These are phyloP conservation scores for Leptinotarsa peninsularis DNA, from an alignment of 2,888 invertebrate genomes.

Conservation along the genomic window DNA sequence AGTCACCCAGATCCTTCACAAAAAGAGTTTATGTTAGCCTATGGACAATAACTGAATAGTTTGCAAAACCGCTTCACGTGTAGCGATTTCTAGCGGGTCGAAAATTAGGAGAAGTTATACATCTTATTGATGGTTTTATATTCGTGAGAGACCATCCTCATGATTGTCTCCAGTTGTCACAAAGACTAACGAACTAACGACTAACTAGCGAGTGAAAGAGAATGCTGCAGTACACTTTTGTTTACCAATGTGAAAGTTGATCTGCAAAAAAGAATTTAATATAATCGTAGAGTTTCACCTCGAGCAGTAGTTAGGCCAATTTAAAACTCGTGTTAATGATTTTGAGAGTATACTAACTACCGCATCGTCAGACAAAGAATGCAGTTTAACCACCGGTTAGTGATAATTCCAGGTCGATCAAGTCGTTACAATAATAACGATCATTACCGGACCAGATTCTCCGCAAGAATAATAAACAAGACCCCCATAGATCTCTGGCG, in stretches of 20 bases:
- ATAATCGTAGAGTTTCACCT: conserved; percentile 1
- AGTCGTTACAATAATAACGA: neutral
- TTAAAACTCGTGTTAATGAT: neutral
- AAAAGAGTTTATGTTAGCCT: no score
- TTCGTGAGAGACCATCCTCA: no score
- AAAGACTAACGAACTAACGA: no score
- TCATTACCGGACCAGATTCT: neutral
- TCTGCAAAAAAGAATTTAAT: neutral
- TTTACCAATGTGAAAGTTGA: neutral
- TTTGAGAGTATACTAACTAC: neutral
- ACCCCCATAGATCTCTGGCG: neutral
- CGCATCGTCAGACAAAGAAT: neutral
- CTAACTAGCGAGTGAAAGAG: no score
- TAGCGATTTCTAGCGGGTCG: no score
- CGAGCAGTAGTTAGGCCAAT: neutral
- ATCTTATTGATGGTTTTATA: no score
- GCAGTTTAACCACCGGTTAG: neutral
- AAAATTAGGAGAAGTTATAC: no score
- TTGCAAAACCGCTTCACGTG: no score
- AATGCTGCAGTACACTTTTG: no score
- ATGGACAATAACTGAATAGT: no score
- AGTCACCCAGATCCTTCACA: no score
- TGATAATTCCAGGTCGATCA: conserved; percentile 4
- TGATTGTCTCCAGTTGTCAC: no score
- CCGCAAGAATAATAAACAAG: neutral